Percentiles rank a stretch among this genome's conserved stretches.
phyloP scores from a whole-genome alignment of 2,113 vertebrate species.

The Perognathus longimembris region DNA sequence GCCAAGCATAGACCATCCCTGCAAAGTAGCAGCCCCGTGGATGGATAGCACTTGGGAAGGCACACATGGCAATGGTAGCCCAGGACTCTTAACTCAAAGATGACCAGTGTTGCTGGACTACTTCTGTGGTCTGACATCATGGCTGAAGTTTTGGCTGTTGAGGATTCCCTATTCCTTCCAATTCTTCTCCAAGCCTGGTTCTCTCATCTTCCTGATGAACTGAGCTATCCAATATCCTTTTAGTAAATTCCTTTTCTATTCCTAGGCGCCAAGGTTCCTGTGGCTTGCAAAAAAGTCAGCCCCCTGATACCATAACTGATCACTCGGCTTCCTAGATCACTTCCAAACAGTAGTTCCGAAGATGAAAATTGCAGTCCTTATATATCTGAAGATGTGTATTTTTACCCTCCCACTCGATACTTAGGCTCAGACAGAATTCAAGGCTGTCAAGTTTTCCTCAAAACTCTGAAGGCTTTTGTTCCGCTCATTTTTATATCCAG shows the following conservation, averaged over 20 bases:
- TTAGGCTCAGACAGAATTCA: neutral
- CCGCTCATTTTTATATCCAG: neutral
- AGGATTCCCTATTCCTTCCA: neutral
- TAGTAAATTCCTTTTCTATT: neutral
- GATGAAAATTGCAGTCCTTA: neutral
- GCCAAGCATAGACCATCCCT: neutral
- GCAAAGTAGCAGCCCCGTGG: neutral
- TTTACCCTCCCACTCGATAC: neutral
- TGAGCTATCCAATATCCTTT: neutral
- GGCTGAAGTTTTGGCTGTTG: neutral
- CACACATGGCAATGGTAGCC: neutral
- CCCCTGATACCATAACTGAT: neutral
- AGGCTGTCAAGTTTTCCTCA: neutral
- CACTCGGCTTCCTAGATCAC: neutral
- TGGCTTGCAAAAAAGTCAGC: neutral
- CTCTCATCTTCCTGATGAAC: neutral
- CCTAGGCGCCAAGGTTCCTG: neutral
- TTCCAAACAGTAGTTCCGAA: neutral
- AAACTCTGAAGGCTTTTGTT: neutral
- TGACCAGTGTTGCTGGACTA: neutral
- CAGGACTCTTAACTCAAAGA: too few species aligned
- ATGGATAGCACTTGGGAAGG: neutral
- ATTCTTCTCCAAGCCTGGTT: neutral
- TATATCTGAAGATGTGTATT: neutral
- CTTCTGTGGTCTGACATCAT: neutral